phyloP scores from a whole-genome alignment of 2,113 vertebrate genomes.

The Pygoscelis adeliae region DNA sequence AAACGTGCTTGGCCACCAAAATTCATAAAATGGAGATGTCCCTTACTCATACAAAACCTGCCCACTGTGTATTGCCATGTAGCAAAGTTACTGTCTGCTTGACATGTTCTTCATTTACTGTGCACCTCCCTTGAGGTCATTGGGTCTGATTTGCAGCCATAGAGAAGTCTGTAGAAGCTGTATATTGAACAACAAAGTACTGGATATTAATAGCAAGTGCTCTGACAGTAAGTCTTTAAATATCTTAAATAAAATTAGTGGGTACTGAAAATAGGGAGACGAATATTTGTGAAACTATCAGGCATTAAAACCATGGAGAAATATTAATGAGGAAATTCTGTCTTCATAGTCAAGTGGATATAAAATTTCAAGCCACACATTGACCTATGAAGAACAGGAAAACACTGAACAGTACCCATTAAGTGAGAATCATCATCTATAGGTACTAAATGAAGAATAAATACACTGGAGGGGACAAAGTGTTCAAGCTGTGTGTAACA shows the following conservation, averaged over 20 bases:
- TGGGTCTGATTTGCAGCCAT: not conserved
- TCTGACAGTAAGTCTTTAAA: not conserved
- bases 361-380: not conserved
- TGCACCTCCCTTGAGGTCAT: not conserved
- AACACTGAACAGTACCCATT: not conserved
- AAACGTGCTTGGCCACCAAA: not conserved
- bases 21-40: not conserved
- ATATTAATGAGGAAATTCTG: not conserved
- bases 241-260: not conserved
- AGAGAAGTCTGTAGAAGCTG: not conserved
- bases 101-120: not conserved
- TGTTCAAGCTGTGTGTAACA: not conserved
- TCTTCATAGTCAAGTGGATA: not conserved
- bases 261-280: not conserved
- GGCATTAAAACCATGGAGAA: not conserved
- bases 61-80: not conserved
- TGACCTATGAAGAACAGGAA: not conserved
- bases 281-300: not conserved
- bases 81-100: not conserved
- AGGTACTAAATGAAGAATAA: not conserved
- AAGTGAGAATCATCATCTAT: not conserved
- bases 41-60: not conserved
- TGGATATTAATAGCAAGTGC: not conserved
- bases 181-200: not conserved
- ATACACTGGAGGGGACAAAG: not conserved